A percentile compares a stretch with the other conserved stretches of the same genome.
Conservation (phyloP, 2,888 invertebrate genomes). For the Aspidiotus destructor region DNA sequence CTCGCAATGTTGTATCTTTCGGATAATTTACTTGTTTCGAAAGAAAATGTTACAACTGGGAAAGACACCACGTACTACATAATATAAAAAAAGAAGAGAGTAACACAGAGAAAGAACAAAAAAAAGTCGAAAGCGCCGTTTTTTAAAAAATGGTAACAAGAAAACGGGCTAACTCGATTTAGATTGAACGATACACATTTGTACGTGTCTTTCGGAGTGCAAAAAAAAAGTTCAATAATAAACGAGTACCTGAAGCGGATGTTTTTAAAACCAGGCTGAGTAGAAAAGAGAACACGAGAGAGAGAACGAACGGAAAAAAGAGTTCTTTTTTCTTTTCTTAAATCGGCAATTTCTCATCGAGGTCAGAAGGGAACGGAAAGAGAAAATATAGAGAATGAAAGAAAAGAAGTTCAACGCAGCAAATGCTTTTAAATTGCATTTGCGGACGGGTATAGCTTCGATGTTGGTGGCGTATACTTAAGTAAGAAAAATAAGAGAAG, state of each 20-base stretch:
- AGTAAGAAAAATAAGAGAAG: constrained; percentile 31
- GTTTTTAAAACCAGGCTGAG: constrained; percentile 15
- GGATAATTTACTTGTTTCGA: constrained; percentile 29
- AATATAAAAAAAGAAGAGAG: not conserved
- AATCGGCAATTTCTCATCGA: constrained; percentile 34
- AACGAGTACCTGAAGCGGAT: constrained; percentile 30
- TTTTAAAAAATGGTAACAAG: constrained; percentile 17
- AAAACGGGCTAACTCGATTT: constrained; percentile 33
- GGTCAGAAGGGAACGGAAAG: constrained; percentile 31
- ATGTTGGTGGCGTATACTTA: constrained; percentile 24
- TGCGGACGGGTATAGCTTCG: constrained; percentile 28
- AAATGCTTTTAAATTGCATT: constrained; percentile 32
- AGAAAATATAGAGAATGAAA: constrained; percentile 24
- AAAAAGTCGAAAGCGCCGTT: constrained; percentile 9
- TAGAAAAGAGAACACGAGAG: not conserved
- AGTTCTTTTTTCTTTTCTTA: constrained; percentile 26
- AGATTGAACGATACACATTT: constrained; percentile 32
- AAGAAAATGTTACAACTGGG: constrained; percentile 27
- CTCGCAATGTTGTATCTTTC: not conserved
- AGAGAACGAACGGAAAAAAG: not conserved
- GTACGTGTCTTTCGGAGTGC: constrained; percentile 26
- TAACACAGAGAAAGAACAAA: constrained; percentile 1
- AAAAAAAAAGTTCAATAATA: constrained; percentile 25
- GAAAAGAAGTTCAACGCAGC: constrained; percentile 18
- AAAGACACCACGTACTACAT: constrained; percentile 6